phyloP scores from a whole-genome alignment of 2,888 invertebrate genomes.

The Oxystoma pomonae region DNA sequence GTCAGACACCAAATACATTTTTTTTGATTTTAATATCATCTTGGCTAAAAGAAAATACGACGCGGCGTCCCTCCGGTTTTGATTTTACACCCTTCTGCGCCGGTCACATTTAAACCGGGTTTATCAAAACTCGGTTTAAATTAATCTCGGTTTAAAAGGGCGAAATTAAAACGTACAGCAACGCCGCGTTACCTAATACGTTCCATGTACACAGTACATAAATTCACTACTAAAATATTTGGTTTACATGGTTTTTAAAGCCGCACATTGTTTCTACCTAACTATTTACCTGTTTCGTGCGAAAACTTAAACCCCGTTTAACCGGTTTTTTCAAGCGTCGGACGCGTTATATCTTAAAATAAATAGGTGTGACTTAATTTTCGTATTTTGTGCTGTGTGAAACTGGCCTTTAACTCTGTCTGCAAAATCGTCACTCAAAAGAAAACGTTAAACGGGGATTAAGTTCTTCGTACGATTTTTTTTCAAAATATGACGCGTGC shows the following conservation, averaged over 20 bases:
- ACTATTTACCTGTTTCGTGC: background rate
- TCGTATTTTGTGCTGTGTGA: background rate
- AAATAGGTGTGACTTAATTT: background rate
- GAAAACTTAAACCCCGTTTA: background rate
- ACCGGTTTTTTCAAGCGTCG: background rate
- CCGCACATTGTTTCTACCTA: slow-evolving; percentile 1
- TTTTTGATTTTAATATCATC: slow-evolving; percentile 26
- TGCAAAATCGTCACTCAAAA: background rate
- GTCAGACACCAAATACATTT: slow-evolving; percentile 32
- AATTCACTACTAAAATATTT: slow-evolving; percentile 28
- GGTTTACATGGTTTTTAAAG: slow-evolving; percentile 16
- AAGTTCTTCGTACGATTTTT: background rate
- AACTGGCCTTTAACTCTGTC: background rate
- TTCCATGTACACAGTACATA: slow-evolving; percentile 45
- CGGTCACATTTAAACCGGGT: too few species aligned
- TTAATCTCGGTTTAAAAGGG: slow-evolving; percentile 11
- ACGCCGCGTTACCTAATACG: background rate
- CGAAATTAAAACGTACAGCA: too few species aligned
- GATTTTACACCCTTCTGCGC: too few species aligned
- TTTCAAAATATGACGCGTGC: background rate
- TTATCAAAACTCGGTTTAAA: too few species aligned
- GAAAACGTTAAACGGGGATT: background rate
- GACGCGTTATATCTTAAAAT: background rate
- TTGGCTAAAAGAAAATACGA: background rate
- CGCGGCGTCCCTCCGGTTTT: too few species aligned